phyloP scores from a whole-genome alignment of 2,888 invertebrate species.

The Aethes cnicana region DNA sequence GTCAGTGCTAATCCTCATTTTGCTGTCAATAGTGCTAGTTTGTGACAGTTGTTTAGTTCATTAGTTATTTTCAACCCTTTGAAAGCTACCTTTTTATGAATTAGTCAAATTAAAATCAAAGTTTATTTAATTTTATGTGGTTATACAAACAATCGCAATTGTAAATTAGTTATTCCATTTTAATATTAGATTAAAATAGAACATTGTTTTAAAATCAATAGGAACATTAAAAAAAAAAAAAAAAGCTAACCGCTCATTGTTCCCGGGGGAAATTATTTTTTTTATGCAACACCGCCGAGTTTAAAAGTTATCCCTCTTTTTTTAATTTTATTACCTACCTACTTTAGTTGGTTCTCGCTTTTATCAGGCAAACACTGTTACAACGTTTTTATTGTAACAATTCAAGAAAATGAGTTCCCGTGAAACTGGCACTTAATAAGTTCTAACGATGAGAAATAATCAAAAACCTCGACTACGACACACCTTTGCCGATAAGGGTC shows the following conservation, averaged over 20 bases:
- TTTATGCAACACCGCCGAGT: conserved; percentile 50
- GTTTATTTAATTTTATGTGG: too few species aligned
- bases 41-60: conserved; percentile 13
- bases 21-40: conserved; percentile 14
- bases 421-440: conserved; percentile 25
- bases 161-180: background rate
- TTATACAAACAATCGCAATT: too few species aligned
- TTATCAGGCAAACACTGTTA: conserved; percentile 31
- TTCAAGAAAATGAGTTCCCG: conserved; percentile 27
- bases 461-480: conserved; percentile 45
- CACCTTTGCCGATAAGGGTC: conserved; percentile 47
- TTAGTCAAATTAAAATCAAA: too few species aligned
- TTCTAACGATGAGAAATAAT: conserved; percentile 33
- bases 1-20: conserved; percentile 27
- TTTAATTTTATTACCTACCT: conserved; percentile 44
- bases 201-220: background rate
- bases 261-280: conserved; percentile 61
- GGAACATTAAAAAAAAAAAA: conserved; percentile 47
- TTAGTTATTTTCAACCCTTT: conserved; percentile 12
- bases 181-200: background rate
- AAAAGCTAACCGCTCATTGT: conserved; percentile 49
- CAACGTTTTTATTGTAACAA: conserved; percentile 40
- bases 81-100: background rate
- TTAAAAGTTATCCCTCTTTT: conserved; percentile 45
- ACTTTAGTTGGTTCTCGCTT: conserved; percentile 19